Evolutionary conservation across 2,113 vertebrate species (phyloP), one percentile per base, ranked within the genome.

Genomic region (Hemichromis elongatus): DNA sequence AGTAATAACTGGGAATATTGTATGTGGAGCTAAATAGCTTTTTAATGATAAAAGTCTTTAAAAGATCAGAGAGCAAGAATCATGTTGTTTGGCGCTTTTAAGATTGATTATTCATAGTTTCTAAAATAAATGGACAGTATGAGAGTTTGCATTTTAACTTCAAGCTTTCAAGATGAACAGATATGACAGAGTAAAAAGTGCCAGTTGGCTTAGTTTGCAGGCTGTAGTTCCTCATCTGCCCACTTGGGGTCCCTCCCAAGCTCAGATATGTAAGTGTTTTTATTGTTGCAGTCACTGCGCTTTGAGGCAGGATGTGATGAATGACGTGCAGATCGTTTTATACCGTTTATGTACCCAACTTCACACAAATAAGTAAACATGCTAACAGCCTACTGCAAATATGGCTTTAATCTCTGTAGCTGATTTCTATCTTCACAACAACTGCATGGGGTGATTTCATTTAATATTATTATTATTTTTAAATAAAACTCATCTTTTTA

Each of bases 191-290:
- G 24, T 66, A 7, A 12, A n/a, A n/a, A 18, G 0, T 18, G 40
- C 5, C 28, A 45, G 21, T 18, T 0, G 40, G 21, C 2, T 70
- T 18, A 0, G 40, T 73, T 28, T 73, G 9, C 9, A 11, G 26
- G 45, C 14, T 47, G 66, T 40, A 73, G 2, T 47, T 73, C 66
- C 40, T 28, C 14, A 73, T 19, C 21, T 47, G 40, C 5, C 40
- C 63, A 45, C 37, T 45, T 26, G 37, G 37, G 37, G 63, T 24
- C 7, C 21, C n/a, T 26, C 37, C 45, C 37, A 9, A 26, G 13
- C 5, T 70, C 37, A 70, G 63, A 1, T 45, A 10, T 9, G 12
- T 11, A 0, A 68, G 37, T 16, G 37, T 42, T 68, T 42, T 42
- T 4, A 42, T 1, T 42, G 63, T 16, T 45, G 63, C 5, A 70